Base-by-base conservation (phyloP, 1,140 invertebrate species). In the Carcinoscorpius rotundicauda region DNA sequence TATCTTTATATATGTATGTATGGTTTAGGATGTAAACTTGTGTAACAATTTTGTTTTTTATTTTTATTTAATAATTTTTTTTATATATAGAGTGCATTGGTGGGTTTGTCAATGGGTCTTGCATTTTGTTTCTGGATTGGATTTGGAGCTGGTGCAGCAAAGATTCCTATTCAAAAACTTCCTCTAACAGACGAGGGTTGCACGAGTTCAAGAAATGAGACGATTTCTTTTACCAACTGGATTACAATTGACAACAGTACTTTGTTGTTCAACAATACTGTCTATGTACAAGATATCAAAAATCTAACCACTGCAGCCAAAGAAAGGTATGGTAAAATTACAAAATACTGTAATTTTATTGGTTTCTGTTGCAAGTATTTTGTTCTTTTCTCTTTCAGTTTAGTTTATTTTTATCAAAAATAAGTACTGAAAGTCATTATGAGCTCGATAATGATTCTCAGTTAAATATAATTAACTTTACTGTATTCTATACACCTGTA, bases 71-170 rank as follows among this genome's bases (percentile, higher is more conserved):
- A 52, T 69, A 9, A 60, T 65, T 66, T 66, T 52, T 56, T 49
- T 49, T 11, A 49, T 62, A 57, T 63, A 50, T 72, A 83, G 82
- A 89, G 91, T 60, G 85, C 84, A 1, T 77, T 89, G 11, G 72
- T 76, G 6, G 88, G 85, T 0, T 75, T 89, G 6, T 10, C 86
- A 3, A 71, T 75, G 8, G 85, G 88, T 5, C 76, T 96, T 58
- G 75, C 77, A 0, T 75, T 93, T 63, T 84, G 85, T 10, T 81
- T 92, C 10, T 93, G 88, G 88, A 87, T 93, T 64, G 91, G 88
- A 61, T 91, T 95, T 75, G 91, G 91, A 0, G 55, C 50, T 63
- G 49, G 60, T 29, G 29, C 29, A 29, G 29, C 29, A 29, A 29
- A 29, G 29, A 66, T 51, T 48, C 62, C 61, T 3, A 11, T n/a